Conservation (phyloP, 2,888 invertebrate species). For the Dione juno region DNA sequence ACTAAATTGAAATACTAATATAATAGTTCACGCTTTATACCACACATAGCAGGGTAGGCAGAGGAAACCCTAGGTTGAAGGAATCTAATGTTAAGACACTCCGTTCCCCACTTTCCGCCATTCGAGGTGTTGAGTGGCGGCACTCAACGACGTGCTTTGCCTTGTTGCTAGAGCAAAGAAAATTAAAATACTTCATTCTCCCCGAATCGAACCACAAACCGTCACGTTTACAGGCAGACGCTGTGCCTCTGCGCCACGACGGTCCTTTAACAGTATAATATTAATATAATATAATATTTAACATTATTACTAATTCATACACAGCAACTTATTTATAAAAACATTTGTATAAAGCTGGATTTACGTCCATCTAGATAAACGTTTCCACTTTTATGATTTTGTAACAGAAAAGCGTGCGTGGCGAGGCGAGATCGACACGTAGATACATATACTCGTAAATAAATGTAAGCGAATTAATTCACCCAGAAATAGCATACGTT, state of each 20-base stretch:
- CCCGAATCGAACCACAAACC: background rate
- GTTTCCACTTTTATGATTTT: conserved; percentile 19
- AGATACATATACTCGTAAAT: conserved; percentile 19
- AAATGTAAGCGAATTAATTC: conserved; percentile 9
- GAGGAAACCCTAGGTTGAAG: too few species aligned
- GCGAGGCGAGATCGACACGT: conserved; percentile 16
- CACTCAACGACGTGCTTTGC: too few species aligned
- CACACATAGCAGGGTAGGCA: too few species aligned
- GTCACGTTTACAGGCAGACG: background rate
- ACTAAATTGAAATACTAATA: too few species aligned
- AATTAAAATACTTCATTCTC: too few species aligned
- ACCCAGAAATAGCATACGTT: background rate
- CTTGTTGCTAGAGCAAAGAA: too few species aligned
- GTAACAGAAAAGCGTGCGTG: conserved; percentile 17
- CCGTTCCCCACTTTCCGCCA: too few species aligned
- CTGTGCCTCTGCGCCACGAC: background rate
- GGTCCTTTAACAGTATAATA: background rate
- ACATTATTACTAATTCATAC: background rate
- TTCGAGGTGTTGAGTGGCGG: too few species aligned
- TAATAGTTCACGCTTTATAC: too few species aligned
- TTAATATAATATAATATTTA: too few species aligned
- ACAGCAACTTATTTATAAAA: background rate
- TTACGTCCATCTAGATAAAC: conserved; percentile 22
- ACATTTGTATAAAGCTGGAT: background rate
- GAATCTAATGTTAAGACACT: too few species aligned